Conservation (phyloP, 2,888 invertebrate genomes). For the Caenorhabditis angaria region DNA sequence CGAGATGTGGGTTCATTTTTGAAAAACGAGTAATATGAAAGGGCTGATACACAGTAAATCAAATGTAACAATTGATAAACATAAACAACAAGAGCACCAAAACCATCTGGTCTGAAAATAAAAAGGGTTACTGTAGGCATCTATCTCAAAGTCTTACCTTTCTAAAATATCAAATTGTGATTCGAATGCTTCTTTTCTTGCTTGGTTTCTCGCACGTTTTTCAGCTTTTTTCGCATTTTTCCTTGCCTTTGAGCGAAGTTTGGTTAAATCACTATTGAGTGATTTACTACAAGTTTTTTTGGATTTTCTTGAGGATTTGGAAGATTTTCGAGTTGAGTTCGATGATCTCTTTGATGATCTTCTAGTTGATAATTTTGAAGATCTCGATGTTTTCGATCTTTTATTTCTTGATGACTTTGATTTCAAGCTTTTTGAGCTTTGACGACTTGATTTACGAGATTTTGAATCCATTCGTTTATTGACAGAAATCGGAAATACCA, state of each 20-base stretch:
- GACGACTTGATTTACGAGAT: background rate
- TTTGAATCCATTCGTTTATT: background rate
- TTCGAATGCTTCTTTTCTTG: background rate
- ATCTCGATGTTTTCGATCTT: background rate
- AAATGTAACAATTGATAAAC: background rate
- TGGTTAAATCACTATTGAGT: conserved; percentile 4
- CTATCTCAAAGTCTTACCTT: background rate
- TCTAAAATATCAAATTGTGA: background rate
- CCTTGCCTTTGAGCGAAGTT: background rate
- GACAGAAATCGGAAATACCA: background rate
- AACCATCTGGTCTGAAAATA: background rate
- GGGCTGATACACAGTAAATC: background rate
- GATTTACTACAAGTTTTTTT: conserved; percentile 2
- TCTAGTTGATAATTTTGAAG: background rate
- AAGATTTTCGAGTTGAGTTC: background rate
- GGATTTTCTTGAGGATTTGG: background rate
- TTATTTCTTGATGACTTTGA: background rate
- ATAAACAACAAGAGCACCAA: background rate
- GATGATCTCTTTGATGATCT: background rate
- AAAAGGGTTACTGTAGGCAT: background rate
- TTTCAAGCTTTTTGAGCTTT: background rate
- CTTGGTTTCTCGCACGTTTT: background rate
- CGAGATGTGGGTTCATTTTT: background rate
- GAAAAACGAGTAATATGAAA: background rate
- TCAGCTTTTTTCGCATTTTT: background rate